Conservation (phyloP, 1,140 invertebrate genomes). For the Pseudoatta argentina region DNA sequence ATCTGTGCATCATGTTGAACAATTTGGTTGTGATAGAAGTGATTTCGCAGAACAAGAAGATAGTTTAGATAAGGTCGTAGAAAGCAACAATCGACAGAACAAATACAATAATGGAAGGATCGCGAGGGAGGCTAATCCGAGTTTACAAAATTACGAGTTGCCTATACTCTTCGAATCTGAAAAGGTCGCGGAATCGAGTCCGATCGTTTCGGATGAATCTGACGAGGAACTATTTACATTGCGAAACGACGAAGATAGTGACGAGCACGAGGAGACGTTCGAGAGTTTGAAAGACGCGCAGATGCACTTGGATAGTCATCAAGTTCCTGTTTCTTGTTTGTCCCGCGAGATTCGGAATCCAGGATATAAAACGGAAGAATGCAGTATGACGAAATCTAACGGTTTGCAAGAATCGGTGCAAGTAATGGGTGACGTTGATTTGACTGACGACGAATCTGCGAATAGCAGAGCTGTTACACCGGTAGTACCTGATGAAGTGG, state of each 20-base stretch:
- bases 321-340: neutral
- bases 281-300: slow-evolving; percentile 73
- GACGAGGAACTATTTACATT: slow-evolving; percentile 57
- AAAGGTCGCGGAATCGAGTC: slow-evolving; percentile 4
- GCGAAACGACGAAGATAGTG: slow-evolving; percentile 6
- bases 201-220: neutral
- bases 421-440: slow-evolving; percentile 71
- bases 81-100: slow-evolving; percentile 7
- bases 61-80: neutral
- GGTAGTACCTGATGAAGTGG: neutral
- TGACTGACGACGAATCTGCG: slow-evolving; percentile 83
- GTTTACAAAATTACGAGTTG: neutral
- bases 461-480: slow-evolving; percentile 47
- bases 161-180: neutral
- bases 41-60: neutral
- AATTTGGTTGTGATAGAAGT: neutral
- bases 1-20: neutral
- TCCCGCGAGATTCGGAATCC: neutral
- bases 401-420: neutral
- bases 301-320: neutral
- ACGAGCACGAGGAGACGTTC: slow-evolving; percentile 75
- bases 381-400: slow-evolving; percentile 47
- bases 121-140: neutral
- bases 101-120: slow-evolving; percentile 42
- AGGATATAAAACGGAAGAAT: neutral